Evolutionary conservation across 2,888 invertebrate genomes (phyloP).

Genomic region (Ptychoptera contaminata): DNA sequence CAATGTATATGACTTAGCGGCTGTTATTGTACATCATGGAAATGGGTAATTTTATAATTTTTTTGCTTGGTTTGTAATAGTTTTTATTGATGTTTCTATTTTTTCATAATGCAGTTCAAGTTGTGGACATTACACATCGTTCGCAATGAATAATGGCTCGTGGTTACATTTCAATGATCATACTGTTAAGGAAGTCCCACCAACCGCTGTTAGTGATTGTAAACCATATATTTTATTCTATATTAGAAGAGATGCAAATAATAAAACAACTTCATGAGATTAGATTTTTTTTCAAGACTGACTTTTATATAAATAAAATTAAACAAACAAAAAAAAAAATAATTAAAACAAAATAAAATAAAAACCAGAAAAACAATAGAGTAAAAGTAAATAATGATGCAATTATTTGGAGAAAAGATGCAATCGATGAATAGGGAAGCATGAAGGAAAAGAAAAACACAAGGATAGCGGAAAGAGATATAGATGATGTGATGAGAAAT

Average conservation of each 20-base stretch:
- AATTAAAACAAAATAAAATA: no score
- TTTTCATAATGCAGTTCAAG: conserved; percentile 46
- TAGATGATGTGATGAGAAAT: no score
- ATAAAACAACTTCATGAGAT: conserved; percentile 10
- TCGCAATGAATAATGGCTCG: conserved; percentile 59
- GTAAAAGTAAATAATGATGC: no score
- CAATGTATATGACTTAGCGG: conserved; percentile 62
- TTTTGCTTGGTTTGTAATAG: conserved; percentile 2
- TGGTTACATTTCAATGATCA: conserved; percentile 84
- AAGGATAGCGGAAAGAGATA: no score
- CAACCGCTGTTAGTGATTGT: conserved; percentile 54
- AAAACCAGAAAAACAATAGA: no score
- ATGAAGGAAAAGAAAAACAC: no score
- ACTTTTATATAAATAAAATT: conserved; percentile 2
- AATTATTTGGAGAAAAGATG: no score
- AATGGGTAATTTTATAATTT: conserved; percentile 40
- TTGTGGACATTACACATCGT: conserved; percentile 74
- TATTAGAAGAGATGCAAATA: conserved; percentile 43
- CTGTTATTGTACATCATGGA: conserved; percentile 69
- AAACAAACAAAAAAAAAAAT: no score
- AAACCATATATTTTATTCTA: conserved; percentile 79
- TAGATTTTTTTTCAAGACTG: conserved; percentile 10
- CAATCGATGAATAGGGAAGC: no score
- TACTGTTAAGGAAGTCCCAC: conserved; percentile 43
- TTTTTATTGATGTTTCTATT: conserved; percentile 5